A percentile compares a stretch with the other conserved stretches of the same genome.
phyloP scores from a whole-genome alignment of 2,113 vertebrate species.

The Rutilus rutilus region DNA sequence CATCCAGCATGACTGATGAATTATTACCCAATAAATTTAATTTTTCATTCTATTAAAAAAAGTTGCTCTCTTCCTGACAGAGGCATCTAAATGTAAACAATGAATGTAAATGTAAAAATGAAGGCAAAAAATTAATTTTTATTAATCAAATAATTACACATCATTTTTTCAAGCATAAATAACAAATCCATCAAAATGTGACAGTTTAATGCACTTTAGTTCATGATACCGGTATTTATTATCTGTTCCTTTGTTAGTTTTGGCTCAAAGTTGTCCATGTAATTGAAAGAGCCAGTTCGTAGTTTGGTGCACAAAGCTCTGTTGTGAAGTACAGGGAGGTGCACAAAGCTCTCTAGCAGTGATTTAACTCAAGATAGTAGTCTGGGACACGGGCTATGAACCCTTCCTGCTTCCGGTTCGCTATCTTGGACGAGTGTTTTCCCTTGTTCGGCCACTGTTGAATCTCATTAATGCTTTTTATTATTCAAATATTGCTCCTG shows the following conservation, averaged over 20 bases:
- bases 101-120: background rate
- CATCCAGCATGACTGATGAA: background rate
- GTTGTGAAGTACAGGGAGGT: background rate
- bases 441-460: slow-evolving; percentile 59
- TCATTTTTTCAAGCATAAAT: background rate
- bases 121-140: background rate
- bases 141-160: background rate
- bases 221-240: slow-evolving; percentile 20
- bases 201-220: background rate
- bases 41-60: background rate
- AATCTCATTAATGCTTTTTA: slow-evolving; percentile 65
- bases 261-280: background rate
- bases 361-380: slow-evolving; percentile 3
- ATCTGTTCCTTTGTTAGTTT: slow-evolving; percentile 24
- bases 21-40: background rate
- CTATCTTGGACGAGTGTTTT: background rate
- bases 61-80: background rate
- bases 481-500: background rate
- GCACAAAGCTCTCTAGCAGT: slow-evolving; percentile 7
- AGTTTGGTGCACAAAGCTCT: slow-evolving; percentile 9
- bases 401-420: slow-evolving; percentile 42
- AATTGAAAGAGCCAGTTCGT: background rate
- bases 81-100: background rate
- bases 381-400: background rate
- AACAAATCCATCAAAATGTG: background rate